A percentile compares a stretch with the other conserved stretches of the same genome.
These are phyloP conservation scores for Calliphora vomitoria DNA, from an alignment of 2,888 invertebrate species.

Conservation along the genomic window DNA sequence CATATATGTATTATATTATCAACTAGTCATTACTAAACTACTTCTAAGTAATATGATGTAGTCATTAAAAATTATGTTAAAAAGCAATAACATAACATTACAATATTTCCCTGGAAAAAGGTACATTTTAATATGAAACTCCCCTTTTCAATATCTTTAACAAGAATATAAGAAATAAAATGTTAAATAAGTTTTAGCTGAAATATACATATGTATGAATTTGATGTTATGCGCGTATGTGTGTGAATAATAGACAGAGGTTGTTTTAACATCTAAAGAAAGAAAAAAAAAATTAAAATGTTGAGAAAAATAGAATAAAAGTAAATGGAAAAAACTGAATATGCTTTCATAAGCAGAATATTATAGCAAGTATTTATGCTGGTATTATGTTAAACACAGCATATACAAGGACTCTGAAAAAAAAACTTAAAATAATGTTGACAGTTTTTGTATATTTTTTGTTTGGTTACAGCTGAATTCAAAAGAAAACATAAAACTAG, in stretches of 20 bases:
- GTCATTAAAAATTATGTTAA: too few relatives aligned
- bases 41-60: too few relatives aligned
- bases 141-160: background rate
- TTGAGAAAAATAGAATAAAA: background rate
- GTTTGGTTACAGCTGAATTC: background rate
- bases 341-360: slow-evolving; percentile 67
- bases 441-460: slow-evolving; percentile 43
- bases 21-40: too few relatives aligned
- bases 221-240: background rate
- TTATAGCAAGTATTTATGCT: slow-evolving; percentile 54
- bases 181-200: slow-evolving; percentile 11
- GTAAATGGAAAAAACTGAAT: slow-evolving; percentile 26
- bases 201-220: background rate
- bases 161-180: background rate
- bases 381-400: slow-evolving; percentile 62
- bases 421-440: slow-evolving; percentile 57
- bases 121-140: background rate
- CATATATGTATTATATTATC: too few relatives aligned
- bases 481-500: background rate
- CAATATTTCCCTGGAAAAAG: too few relatives aligned
- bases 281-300: background rate
- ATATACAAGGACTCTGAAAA: slow-evolving; percentile 38
- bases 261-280: slow-evolving; percentile 8
- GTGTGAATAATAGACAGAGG: background rate
- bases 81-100: too few relatives aligned